These are phyloP conservation scores for Phorcus lineatus DNA, from an alignment of 2,888 invertebrate genomes.

Conservation along the genomic window DNA sequence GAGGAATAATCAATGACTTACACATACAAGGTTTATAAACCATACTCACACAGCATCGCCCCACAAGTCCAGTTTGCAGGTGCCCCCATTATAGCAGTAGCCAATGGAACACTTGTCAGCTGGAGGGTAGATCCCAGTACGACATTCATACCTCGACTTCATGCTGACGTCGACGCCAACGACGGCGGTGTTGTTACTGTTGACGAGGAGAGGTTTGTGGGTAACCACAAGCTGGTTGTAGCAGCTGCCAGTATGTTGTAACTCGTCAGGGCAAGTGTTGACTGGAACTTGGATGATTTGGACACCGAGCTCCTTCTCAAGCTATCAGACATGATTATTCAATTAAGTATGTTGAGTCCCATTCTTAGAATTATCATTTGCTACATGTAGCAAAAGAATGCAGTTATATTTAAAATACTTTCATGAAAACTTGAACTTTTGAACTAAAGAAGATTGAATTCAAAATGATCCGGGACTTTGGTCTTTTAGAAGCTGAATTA, in stretches of 20 bases:
- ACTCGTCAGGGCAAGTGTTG: conserved; percentile 77
- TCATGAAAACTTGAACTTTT: no score
- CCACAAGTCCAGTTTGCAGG: conserved; percentile 82
- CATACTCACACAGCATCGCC: conserved; percentile 60
- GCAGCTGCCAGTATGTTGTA: conserved; percentile 85
- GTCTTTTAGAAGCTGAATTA: no score
- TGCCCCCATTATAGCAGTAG: conserved; percentile 93
- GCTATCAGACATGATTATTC: no score
- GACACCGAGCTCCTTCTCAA: conserved; percentile 85
- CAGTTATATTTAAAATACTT: no score
- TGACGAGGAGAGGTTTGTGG: conserved; percentile 83
- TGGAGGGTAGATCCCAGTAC: conserved; percentile 83
- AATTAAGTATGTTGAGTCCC: no score
- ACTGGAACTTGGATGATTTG: conserved; percentile 98
- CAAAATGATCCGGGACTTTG: no score
- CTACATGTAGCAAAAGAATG: no score
- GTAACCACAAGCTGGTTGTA: conserved; percentile 87
- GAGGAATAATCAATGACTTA: no score
- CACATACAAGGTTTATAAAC: no score
- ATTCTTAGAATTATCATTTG: no score
- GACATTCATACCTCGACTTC: conserved; percentile 83
- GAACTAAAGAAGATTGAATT: no score
- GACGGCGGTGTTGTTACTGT: conserved; percentile 96
- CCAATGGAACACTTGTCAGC: conserved; percentile 85
- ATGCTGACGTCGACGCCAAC: conserved; percentile 97